Evolutionary conservation across 2,888 invertebrate genomes (phyloP).

Genomic region (Melieria omissa): DNA sequence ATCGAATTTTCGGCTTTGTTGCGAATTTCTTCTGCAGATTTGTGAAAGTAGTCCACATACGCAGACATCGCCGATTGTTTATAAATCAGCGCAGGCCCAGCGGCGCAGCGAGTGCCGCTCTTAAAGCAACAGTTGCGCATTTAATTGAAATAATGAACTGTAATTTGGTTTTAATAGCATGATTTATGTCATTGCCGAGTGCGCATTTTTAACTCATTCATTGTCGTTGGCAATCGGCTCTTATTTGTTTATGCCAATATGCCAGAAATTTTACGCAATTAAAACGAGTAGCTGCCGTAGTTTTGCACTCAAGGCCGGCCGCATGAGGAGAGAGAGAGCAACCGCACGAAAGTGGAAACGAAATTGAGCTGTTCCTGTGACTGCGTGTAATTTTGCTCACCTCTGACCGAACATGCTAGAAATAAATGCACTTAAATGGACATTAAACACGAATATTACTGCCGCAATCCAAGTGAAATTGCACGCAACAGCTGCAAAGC

Average conservation of each 20-base stretch:
- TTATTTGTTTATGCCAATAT: not conserved
- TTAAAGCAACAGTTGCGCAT: slow-evolving; percentile 19
- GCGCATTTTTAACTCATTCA: too few relatives aligned
- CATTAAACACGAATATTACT: slow-evolving; percentile 27
- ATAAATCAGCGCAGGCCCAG: not conserved
- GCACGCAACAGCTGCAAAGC: slow-evolving; percentile 17
- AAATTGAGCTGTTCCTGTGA: not conserved
- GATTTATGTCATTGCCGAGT: slow-evolving; percentile 26
- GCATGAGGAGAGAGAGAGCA: too few relatives aligned
- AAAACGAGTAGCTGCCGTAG: too few relatives aligned
- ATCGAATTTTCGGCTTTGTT: slow-evolving; percentile 21
- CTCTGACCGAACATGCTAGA: slow-evolving; percentile 21
- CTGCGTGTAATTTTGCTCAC: slow-evolving; percentile 26
- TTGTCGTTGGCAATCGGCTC: not conserved
- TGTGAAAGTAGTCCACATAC: slow-evolving; percentile 31
- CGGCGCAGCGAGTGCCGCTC: not conserved
- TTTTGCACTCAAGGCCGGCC: too few relatives aligned
- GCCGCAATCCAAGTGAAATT: not conserved
- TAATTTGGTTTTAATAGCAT: slow-evolving; percentile 30
- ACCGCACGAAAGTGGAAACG: too few relatives aligned
- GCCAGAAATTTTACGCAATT: not conserved
- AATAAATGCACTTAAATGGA: slow-evolving; percentile 28
- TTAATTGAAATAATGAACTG: slow-evolving; percentile 29
- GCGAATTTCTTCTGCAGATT: slow-evolving; percentile 10
- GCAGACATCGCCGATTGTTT: not conserved